These are phyloP conservation scores for Yponomeuta evonymella DNA, from an alignment of 2,888 invertebrate genomes.

Conservation along the genomic window DNA sequence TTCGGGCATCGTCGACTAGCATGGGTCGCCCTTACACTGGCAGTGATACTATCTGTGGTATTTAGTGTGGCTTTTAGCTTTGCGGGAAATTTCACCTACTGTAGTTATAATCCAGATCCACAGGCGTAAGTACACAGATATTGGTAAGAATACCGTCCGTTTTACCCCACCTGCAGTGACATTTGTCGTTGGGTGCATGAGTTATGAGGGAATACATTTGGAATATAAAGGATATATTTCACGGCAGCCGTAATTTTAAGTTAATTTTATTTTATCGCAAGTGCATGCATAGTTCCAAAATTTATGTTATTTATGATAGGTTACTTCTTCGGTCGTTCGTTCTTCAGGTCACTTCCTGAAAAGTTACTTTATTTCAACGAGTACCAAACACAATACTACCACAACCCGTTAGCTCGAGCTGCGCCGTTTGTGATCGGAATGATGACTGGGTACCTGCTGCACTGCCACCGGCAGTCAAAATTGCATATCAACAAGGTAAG, in stretches of 20 bases:
- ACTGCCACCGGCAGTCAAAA: constrained; percentile 7
- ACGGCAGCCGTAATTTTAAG: no score
- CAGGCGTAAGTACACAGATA: neutral
- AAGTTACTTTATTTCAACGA: constrained; percentile 5
- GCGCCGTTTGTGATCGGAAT: constrained; percentile 24
- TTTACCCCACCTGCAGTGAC: no score
- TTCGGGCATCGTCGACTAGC: neutral
- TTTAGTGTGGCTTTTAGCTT: constrained; percentile 1
- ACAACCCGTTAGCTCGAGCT: constrained; percentile 21
- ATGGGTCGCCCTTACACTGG: constrained; percentile 2
- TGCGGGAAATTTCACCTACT: neutral
- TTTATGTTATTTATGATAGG: no score
- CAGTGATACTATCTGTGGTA: neutral
- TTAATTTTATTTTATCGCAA: no score
- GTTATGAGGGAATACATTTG: no score
- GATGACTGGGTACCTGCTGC: constrained; percentile 21
- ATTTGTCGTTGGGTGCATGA: no score
- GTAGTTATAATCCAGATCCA: neutral
- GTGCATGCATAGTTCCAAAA: no score
- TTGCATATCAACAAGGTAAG: neutral
- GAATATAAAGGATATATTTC: no score
- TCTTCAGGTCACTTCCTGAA: neutral
- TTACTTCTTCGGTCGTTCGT: no score
- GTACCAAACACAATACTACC: constrained; percentile 17
- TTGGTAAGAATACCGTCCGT: no score